Evolutionary conservation across 2,113 vertebrate genomes (phyloP).

Genomic region (Cranoglanis bouderius): DNA sequence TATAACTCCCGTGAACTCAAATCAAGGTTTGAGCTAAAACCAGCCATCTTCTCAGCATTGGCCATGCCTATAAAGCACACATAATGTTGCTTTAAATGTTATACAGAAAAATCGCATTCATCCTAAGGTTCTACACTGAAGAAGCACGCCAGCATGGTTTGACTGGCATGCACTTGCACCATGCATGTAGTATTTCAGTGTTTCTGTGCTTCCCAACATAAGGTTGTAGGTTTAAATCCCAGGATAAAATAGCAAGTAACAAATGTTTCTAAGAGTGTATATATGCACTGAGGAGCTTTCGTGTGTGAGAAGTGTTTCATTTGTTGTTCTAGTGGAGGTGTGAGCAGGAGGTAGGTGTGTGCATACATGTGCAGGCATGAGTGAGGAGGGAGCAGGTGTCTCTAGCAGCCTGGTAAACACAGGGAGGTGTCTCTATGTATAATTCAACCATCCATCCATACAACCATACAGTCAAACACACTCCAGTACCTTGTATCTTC

Average conservation of each 20-base stretch:
- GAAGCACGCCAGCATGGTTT: not conserved
- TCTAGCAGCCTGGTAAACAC: slow-evolving; percentile 46
- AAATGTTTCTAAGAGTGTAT: not conserved
- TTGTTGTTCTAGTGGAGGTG: slow-evolving; percentile 31
- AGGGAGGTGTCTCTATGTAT: slow-evolving; percentile 38
- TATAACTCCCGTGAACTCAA: not conserved
- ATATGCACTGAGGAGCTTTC: not conserved
- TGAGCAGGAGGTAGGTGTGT: not conserved
- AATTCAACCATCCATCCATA: slow-evolving; percentile 38
- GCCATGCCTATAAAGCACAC: not conserved
- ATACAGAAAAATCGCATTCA: not conserved
- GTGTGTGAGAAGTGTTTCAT: slow-evolving; percentile 5
- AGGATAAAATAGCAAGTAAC: not conserved
- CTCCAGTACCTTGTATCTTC: not conserved
- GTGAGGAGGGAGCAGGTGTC: slow-evolving; percentile 33
- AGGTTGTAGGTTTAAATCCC: not conserved
- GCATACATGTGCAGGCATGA: not conserved
- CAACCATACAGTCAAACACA: not conserved
- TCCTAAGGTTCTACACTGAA: not conserved
- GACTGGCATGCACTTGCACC: not conserved
- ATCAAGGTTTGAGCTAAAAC: not conserved
- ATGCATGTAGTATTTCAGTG: not conserved
- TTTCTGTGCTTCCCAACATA: not conserved
- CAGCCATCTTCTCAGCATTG: not conserved
- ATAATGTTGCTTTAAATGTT: not conserved